Evolutionary conservation across 1,140 invertebrate genomes (phyloP), one percentile per base, ranked within the genome.

Genomic region (Ostrea denselamellosa): DNA sequence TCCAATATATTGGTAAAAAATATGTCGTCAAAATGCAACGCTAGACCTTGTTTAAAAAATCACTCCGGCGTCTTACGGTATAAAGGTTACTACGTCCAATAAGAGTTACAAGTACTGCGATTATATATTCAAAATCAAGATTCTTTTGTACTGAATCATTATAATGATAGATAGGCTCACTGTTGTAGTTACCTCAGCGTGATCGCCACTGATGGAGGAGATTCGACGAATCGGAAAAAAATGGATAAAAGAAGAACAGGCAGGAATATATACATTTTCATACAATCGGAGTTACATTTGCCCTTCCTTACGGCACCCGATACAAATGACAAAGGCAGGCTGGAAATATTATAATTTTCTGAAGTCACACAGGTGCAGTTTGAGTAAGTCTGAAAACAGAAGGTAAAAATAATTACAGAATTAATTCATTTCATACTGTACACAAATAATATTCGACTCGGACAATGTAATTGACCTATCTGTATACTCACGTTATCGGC

Each of bases 201-300:
- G 3, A 97, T 96, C 0, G 97, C 96, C 0, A 97, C 94, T 0
- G 97, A 96, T 0, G 97, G 97, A 96, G 97, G 97, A 10, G 97
- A 97, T 86, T 96, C 96, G 0, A 97, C 93, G 92, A 98, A 97
- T 0, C 97, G 97, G 58, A 97, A 95, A 51, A 97, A 95, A 96
- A 97, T 97, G 34, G 96, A 95, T 8, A 97, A 93, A 92, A 97
- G 97, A 0, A 93, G 82, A 19, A 97, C 95, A 0, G 93, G 94
- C 3, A 97, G 94, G 94, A 97, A 97, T 0, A 96, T 92, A 92
- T 96, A 96, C 85, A 97, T 93, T 87, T 96, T 95, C 2, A 95
- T 94, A 92, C 97, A 98, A 0, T 95, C 93, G 0, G 96, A 96
- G 8, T 94, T 93, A 91, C 97, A 97, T 86, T 96, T 96, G 25